Conservation (phyloP, 2,797 vertebrate species). For the Smutsia gigantea region DNA sequence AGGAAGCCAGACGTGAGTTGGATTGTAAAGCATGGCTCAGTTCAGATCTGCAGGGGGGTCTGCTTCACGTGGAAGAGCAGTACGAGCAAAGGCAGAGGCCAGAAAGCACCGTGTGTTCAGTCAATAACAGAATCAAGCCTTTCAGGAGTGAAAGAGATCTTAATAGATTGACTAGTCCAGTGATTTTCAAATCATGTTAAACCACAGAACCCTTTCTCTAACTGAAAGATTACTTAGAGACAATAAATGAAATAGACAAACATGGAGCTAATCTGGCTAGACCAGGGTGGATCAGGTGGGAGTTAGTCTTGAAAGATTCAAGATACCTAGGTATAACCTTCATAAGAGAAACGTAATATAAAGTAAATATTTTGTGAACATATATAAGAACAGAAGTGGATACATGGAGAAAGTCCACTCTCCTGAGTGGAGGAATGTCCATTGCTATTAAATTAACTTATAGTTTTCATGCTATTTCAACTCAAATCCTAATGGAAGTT, state of each 20-base stretch:
- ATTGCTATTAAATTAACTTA: background rate
- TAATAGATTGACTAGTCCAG: background rate
- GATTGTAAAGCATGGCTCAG: rapidly evolving
- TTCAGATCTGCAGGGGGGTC: background rate
- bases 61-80: background rate
- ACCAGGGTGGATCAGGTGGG: background rate
- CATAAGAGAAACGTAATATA: background rate
- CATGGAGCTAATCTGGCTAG: background rate
- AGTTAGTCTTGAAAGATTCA: background rate
- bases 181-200: background rate
- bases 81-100: background rate
- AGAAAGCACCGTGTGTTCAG: background rate
- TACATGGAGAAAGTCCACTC: background rate
- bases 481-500: background rate
- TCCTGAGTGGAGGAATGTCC: background rate
- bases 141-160: background rate
- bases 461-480: background rate
- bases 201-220: background rate
- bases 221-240: background rate
- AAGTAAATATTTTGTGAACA: background rate
- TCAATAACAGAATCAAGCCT: background rate
- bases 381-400: background rate
- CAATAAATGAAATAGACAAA: background rate
- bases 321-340: background rate
- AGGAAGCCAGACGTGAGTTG: background rate